These are phyloP conservation scores for Papilio dardanus DNA, from an alignment of 1,140 invertebrate genomes.

Conservation along the genomic window DNA sequence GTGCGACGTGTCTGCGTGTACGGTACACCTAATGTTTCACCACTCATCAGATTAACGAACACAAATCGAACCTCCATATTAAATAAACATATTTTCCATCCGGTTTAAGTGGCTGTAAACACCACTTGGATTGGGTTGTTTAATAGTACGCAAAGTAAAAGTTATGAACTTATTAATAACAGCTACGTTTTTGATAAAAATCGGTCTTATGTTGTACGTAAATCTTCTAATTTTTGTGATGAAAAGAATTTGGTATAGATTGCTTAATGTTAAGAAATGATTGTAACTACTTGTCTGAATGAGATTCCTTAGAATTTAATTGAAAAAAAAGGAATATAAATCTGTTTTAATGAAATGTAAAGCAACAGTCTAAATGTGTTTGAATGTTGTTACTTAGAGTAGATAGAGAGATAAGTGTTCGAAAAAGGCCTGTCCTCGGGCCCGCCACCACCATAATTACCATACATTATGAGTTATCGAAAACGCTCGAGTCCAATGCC, in stretches of 20 bases:
- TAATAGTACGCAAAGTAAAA: not conserved
- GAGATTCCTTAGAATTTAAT: not conserved
- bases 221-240: no score
- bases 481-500: slow-evolving; percentile 67
- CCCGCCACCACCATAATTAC: slow-evolving; percentile 72
- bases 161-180: no score
- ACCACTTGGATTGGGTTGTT: not conserved
- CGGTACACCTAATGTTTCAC: not conserved
- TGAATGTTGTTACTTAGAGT: slow-evolving; percentile 26
- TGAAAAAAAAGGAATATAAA: not conserved
- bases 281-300: not conserved
- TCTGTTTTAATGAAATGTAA: slow-evolving; percentile 3
- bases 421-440: slow-evolving; percentile 56
- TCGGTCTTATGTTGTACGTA: not conserved
- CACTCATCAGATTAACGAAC: slow-evolving; percentile 30
- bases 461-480: slow-evolving; percentile 79
- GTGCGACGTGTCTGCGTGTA: slow-evolving; percentile 41
- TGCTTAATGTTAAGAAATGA: no score
- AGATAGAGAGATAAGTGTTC: slow-evolving; percentile 16
- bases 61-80: slow-evolving; percentile 26
- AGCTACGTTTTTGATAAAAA: no score
- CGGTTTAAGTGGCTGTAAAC: not conserved
- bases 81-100: slow-evolving; percentile 16
- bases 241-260: no score
- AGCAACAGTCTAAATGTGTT: not conserved